Conservation (phyloP, 2,113 vertebrate genomes). For the Odontophorus gujanensis region DNA sequence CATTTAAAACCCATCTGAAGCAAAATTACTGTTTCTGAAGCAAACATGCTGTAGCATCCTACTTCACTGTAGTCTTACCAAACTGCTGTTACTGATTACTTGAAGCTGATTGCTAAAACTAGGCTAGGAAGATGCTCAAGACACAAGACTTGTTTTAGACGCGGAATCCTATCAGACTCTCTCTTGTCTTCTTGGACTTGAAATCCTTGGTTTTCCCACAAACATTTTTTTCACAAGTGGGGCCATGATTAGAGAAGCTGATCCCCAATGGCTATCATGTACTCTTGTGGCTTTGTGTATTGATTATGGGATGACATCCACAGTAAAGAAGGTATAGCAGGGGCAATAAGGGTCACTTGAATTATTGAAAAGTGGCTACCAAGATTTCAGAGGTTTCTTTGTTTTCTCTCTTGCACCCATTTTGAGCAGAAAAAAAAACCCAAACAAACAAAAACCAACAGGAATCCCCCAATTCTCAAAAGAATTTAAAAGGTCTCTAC, state of each 20-base stretch:
- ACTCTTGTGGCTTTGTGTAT: not conserved
- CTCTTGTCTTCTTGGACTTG: not conserved
- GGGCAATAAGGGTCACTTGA: not conserved
- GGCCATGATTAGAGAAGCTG: not conserved
- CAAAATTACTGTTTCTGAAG: constrained; percentile 32
- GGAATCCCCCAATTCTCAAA: not conserved
- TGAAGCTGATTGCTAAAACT: not conserved
- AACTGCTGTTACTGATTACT: not conserved
- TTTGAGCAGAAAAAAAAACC: not conserved
- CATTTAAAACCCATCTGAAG: constrained; percentile 44
- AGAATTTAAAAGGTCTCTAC: not conserved
- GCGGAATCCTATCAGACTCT: not conserved
- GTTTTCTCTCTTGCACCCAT: not conserved
- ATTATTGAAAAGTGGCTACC: not conserved
- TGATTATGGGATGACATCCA: not conserved
- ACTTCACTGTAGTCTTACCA: not conserved
- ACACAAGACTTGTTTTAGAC: not conserved
- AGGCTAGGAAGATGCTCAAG: not conserved
- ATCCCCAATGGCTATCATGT: not conserved
- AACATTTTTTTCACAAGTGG: not conserved
- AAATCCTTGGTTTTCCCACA: not conserved
- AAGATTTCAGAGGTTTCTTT: not conserved
- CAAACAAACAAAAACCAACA: not conserved
- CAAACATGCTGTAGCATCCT: not conserved
- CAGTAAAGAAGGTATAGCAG: not conserved